Evolutionary conservation across 2,888 invertebrate species (phyloP).

Genomic region (Drosophila basisetae): DNA sequence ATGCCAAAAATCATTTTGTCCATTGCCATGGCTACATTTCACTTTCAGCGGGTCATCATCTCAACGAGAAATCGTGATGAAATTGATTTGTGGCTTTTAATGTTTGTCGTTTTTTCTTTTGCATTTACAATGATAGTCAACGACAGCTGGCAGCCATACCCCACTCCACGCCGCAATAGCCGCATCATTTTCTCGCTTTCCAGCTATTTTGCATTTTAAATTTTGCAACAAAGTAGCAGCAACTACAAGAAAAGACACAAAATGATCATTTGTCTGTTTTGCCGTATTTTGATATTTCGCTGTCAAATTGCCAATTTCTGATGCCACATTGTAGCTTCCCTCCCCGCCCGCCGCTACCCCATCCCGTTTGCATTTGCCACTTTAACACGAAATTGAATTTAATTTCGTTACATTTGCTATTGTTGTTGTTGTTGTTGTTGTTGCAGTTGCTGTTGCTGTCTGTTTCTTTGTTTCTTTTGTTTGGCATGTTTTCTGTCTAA

Average conservation of each 20-base stretch:
- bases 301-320: constrained; percentile 75
- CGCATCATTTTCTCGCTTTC: constrained; percentile 74
- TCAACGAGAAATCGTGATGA: constrained; percentile 82
- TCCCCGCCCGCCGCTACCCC: neutral
- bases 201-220: constrained; percentile 70
- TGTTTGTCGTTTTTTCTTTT: constrained; percentile 37
- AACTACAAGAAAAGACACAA: constrained; percentile 8
- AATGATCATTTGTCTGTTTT: constrained; percentile 68
- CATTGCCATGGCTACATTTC: constrained; percentile 78
- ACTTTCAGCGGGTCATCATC: constrained; percentile 72
- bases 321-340: constrained; percentile 10
- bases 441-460: constrained; percentile 13
- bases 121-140: constrained; percentile 62
- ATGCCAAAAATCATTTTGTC: constrained; percentile 34
- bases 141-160: constrained; percentile 42
- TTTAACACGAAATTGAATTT: constrained; percentile 80
- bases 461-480: constrained; percentile 52
- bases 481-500: constrained; percentile 82
- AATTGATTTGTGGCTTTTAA: constrained; percentile 79
- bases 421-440: constrained; percentile 23
- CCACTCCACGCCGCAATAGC: constrained; percentile 6
- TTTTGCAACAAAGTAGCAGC: constrained; percentile 36
- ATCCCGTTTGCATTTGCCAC: constrained; percentile 58
- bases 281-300: constrained; percentile 64
- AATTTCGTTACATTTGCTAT: constrained; percentile 61